A percentile compares a stretch with the other conserved stretches of the same genome.
phyloP scores from a whole-genome alignment of 1,140 invertebrate species.

The Papilio helenus region DNA sequence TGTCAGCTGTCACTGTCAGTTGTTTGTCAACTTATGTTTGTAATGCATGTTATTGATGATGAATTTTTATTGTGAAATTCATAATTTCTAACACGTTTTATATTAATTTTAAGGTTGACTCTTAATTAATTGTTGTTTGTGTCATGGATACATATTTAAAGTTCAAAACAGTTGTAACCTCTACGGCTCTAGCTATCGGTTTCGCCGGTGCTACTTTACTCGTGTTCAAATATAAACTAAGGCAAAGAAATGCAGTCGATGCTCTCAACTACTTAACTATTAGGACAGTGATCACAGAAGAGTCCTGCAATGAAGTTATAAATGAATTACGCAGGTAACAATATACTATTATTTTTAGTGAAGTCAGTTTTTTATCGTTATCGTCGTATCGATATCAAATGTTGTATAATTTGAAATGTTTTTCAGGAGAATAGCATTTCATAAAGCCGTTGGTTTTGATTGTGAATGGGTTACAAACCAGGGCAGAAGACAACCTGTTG shows the following conservation, averaged over 20 bases:
- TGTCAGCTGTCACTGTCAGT: constrained; percentile 7
- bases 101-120: neutral
- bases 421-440: constrained; percentile 54
- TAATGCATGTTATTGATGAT: neutral
- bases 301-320: constrained; percentile 55
- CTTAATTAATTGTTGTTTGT: neutral
- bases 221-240: constrained; percentile 44
- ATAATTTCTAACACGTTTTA: neutral
- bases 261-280: constrained; percentile 64
- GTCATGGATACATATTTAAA: constrained; percentile 42
- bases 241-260: constrained; percentile 46
- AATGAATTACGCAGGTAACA: constrained; percentile 61
- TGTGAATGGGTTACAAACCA: constrained; percentile 87
- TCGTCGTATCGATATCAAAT: neutral
- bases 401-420: neutral
- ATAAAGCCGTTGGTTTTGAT: constrained; percentile 86
- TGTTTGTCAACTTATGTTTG: neutral
- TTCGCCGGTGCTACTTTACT: constrained; percentile 47
- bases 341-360: neutral
- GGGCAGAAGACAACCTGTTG: constrained; percentile 81
- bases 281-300: constrained; percentile 55
- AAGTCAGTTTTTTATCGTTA: neutral
- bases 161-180: constrained; percentile 23
- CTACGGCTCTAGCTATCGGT: constrained; percentile 28
- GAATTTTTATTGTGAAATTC: neutral